These are phyloP conservation scores for Beaufortia kweichowensis DNA, from an alignment of 2,113 vertebrate genomes.

Conservation along the genomic window DNA sequence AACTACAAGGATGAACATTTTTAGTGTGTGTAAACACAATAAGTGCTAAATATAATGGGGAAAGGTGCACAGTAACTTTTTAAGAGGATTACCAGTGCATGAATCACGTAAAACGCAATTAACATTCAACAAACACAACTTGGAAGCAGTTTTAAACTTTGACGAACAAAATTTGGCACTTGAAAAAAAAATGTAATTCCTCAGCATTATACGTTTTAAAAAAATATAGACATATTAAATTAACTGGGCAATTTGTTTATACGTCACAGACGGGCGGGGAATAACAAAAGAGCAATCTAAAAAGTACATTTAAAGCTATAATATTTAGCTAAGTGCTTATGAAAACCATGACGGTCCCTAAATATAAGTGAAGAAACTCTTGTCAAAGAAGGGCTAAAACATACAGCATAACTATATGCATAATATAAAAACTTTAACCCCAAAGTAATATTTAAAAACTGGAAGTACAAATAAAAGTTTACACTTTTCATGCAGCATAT, in stretches of 20 bases:
- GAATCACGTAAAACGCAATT: slow-evolving; percentile 8
- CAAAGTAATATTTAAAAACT: slow-evolving; percentile 45
- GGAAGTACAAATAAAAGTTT: slow-evolving; percentile 83
- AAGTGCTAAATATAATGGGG: slow-evolving; percentile 67
- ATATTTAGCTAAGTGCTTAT: background rate
- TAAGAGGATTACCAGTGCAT: slow-evolving; percentile 2
- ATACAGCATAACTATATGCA: slow-evolving; percentile 1
- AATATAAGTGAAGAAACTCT: background rate
- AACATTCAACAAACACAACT: slow-evolving; percentile 1
- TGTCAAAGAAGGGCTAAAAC: background rate
- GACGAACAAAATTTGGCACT: slow-evolving; percentile 40
- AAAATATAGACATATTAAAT: slow-evolving; percentile 47
- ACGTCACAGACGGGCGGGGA: background rate
- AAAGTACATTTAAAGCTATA: background rate
- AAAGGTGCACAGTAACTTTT: slow-evolving; percentile 66
- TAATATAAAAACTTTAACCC: background rate
- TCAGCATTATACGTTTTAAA: slow-evolving; percentile 31
- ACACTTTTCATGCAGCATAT: slow-evolving; percentile 92
- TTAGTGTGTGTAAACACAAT: slow-evolving; percentile 74
- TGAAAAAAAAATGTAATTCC: slow-evolving; percentile 12
- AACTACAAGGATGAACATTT: slow-evolving; percentile 60
- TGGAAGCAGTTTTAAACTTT: background rate
- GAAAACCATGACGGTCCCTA: background rate
- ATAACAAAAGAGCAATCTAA: background rate
- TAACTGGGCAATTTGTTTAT: background rate